Evolutionary conservation across 2,113 vertebrate genomes (phyloP), one percentile per base, ranked within the genome.

Genomic region (Hyaena hyaena): DNA sequence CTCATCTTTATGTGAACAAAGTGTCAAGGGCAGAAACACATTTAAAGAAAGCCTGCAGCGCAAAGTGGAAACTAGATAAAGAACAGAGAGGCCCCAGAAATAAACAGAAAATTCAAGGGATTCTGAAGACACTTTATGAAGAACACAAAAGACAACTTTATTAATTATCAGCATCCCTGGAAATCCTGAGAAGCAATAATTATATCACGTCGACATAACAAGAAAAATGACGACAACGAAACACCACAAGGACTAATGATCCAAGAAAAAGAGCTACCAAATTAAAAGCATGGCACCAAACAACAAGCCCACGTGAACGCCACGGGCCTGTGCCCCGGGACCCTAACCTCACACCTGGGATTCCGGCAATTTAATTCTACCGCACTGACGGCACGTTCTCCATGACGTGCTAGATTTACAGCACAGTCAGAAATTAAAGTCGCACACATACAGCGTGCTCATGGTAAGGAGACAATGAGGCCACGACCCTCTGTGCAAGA

Each of bases 31-130:
- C 14, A 43, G 21, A 39, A 0, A 31, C 1, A 31, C 28, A 50
- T 14, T 71, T 28, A 21, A 79, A 55, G 28, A 61, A 58, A 96
- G 74, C 21, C 79, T 43, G 26, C 5, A 33, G 31, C 0, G 21
- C 39, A 53, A 48, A 80, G 24, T 35, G 8, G 50, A 76, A 96
- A 93, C 33, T 23, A 65, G 69, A 66, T 23, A n/a, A 81, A n/a
- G 24, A 76, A 92, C 43, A 58, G 6, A 81, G 85, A 80, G 14
- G 85, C 19, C 21, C 17, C 5, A 7, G 33, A 80, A 90, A 21
- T 39, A 89, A 65, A 76, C 10, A 91, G 35, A 90, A 92, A 77
- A 85, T 73, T 68, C 31, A 53, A 68, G 48, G 83, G 12, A 96
- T 24, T n/a, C n/a, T 7, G 5, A 83, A 63, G 95, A 31, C 8